A percentile compares a stretch with the other conserved stretches of the same genome.
Evolutionary conservation across 1,140 invertebrate genomes (phyloP).

Genomic region (Nephila pilipes): DNA sequence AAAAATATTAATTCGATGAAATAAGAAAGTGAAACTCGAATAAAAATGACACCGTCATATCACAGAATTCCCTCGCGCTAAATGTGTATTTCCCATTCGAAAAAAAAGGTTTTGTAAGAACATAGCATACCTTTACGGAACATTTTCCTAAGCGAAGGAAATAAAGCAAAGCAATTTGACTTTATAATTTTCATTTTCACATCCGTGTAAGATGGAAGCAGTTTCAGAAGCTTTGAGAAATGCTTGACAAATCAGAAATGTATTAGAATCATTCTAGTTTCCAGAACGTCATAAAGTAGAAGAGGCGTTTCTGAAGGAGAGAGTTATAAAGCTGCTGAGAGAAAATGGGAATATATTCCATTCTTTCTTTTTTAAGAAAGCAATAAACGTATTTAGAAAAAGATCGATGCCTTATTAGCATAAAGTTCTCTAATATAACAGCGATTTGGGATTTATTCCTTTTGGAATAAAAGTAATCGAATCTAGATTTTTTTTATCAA

Average conservation of each 20-base stretch:
- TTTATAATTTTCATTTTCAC: conserved; percentile 25
- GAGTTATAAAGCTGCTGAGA: background rate
- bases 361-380: background rate
- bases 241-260: conserved; percentile 3
- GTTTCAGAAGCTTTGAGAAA: background rate
- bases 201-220: background rate
- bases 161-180: conserved; percentile 34
- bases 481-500: background rate
- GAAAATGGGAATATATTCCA: background rate
- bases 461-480: background rate
- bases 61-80: too few species aligned
- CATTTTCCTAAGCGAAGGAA: background rate
- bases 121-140: too few species aligned
- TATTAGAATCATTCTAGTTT: background rate
- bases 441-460: background rate
- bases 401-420: background rate
- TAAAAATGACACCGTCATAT: too few species aligned
- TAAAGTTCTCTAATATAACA: background rate
- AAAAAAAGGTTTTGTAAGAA: too few species aligned
- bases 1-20: too few species aligned
- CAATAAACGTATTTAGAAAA: background rate
- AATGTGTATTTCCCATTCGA: too few species aligned
- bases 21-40: too few species aligned
- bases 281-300: background rate
- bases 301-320: background rate